phyloP scores from a whole-genome alignment of 2,888 invertebrate genomes.

The Nephrotoma guestfalica region DNA sequence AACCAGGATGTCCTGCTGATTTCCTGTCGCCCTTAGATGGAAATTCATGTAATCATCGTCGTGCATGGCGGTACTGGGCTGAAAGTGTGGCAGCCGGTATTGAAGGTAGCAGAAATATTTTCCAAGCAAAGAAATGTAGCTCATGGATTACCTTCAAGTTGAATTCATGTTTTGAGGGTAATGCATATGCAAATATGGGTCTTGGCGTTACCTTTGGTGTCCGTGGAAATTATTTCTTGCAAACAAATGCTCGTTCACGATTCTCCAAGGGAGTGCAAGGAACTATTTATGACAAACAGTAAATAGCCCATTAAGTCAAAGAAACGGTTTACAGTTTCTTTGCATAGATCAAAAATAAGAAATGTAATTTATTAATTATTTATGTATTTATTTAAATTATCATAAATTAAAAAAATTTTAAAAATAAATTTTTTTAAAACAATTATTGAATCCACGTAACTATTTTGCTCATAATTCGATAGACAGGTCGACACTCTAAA shows the following conservation, averaged over 20 bases:
- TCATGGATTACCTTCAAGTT: constrained; percentile 39
- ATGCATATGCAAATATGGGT: constrained; percentile 20
- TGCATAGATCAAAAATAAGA: background rate
- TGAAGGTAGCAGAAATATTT: constrained; percentile 22
- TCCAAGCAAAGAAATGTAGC: constrained; percentile 40
- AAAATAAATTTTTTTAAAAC: background rate
- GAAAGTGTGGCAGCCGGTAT: constrained; percentile 33
- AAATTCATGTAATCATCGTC: constrained; percentile 45
- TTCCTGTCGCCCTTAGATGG: constrained; percentile 14
- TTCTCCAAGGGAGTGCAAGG: constrained; percentile 22
- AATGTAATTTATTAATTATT: background rate
- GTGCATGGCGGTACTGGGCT: constrained; percentile 46
- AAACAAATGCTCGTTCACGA: constrained; percentile 28
- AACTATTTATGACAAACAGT: background rate
- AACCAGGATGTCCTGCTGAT: constrained; percentile 14
- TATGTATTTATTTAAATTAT: background rate
- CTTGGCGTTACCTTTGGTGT: constrained; percentile 23
- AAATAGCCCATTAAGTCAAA: background rate
- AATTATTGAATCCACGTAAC: background rate
- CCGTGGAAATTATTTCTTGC: constrained; percentile 27
- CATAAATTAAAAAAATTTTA: background rate
- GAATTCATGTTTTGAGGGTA: constrained; percentile 13
- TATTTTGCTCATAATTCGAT: too few species aligned
- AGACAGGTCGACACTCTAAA: too few species aligned
- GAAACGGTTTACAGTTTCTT: background rate